phyloP scores from a whole-genome alignment of 1,140 invertebrate species.

The Lerema accius region DNA sequence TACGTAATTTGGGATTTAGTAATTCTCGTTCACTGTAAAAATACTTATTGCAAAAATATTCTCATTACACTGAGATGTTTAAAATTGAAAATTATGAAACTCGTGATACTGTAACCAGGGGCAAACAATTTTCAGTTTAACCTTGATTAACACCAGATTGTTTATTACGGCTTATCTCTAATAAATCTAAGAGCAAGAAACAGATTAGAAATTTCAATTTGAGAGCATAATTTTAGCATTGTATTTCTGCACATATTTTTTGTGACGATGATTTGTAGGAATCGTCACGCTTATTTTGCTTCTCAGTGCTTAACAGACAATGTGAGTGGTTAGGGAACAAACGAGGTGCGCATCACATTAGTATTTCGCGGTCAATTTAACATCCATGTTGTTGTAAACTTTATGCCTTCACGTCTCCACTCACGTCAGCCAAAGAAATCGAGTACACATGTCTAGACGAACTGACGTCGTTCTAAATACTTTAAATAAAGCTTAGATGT shows the following conservation, averaged over 20 bases:
- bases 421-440: conserved; percentile 41
- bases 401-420: conserved; percentile 37
- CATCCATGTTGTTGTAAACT: conserved; percentile 39
- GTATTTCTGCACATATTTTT: conserved; percentile 7
- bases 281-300: conserved; percentile 47
- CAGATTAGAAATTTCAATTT: too few species aligned
- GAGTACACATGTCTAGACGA: conserved; percentile 46
- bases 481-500: conserved; percentile 35
- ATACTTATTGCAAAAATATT: too few species aligned
- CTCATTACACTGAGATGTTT: too few species aligned
- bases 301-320: conserved; percentile 37
- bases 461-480: conserved; percentile 40
- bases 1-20: too few species aligned
- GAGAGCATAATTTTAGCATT: too few species aligned
- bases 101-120: too few species aligned
- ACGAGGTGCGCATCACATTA: conserved; percentile 49
- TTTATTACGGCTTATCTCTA: too few species aligned
- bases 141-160: too few species aligned
- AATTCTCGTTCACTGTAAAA: too few species aligned
- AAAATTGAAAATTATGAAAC: too few species aligned
- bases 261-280: conserved; percentile 28
- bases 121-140: too few species aligned
- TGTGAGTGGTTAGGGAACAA: conserved; percentile 47
- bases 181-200: too few species aligned
- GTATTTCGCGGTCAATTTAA: conserved; percentile 61